Evolutionary conservation across 2,113 vertebrate species (phyloP).

Genomic region (Sinocyclocheilus rhinocerous): DNA sequence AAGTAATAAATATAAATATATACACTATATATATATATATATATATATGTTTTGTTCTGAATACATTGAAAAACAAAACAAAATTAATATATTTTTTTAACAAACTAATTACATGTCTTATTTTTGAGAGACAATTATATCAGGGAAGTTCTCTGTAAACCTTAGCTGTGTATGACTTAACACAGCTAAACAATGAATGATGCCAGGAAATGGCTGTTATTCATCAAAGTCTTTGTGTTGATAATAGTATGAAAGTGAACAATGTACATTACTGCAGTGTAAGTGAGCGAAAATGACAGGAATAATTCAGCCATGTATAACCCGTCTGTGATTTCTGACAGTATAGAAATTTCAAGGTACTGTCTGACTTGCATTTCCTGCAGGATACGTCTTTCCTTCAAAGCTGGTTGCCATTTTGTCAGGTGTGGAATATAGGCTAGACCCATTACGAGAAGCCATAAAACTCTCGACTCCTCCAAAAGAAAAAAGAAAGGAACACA

Average conservation of each 20-base stretch:
- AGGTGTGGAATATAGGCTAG: slow-evolving; percentile 38
- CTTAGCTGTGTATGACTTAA: neutral
- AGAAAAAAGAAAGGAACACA: slow-evolving; percentile 29
- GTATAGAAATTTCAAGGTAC: neutral
- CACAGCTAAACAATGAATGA: neutral
- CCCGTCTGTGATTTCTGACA: neutral
- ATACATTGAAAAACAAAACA: neutral
- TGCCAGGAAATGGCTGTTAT: neutral
- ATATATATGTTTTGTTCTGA: neutral
- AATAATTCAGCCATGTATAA: neutral
- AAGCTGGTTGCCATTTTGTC: slow-evolving; percentile 24
- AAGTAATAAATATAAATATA: no score
- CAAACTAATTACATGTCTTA: neutral
- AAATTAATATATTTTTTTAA: neutral
- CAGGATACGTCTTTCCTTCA: slow-evolving; percentile 6
- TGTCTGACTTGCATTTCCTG: neutral
- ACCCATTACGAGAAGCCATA: slow-evolving; percentile 48
- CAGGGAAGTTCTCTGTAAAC: neutral
- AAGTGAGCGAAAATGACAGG: neutral
- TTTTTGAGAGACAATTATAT: neutral
- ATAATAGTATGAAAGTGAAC: neutral
- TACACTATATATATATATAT: no score
- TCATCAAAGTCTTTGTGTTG: neutral
- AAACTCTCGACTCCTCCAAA: slow-evolving; percentile 32
- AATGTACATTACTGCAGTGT: neutral